Conservation (phyloP, 1,140 invertebrate genomes). For the Pomacea maculata region DNA sequence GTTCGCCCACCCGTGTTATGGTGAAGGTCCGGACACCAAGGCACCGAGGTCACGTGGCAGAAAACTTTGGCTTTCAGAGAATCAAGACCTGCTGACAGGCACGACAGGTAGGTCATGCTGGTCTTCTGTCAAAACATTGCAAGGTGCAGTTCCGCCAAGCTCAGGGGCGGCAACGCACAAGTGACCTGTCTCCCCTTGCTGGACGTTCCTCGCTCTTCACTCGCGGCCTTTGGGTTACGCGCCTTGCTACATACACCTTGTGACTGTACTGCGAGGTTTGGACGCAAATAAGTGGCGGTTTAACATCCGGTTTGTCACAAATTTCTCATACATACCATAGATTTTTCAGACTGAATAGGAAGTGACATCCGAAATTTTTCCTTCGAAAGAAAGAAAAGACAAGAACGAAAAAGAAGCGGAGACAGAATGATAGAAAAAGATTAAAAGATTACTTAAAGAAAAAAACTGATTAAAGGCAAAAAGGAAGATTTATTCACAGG, state of each 20-base stretch:
- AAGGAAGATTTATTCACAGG: not conserved
- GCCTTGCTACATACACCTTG: not conserved
- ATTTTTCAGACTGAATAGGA: not conserved
- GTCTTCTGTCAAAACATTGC: too few relatives aligned
- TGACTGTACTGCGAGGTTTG: not conserved
- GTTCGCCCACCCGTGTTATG: too few relatives aligned
- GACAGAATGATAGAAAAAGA: not conserved
- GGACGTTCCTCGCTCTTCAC: not conserved
- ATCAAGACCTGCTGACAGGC: too few relatives aligned
- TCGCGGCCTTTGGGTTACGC: not conserved
- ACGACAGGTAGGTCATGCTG: too few relatives aligned
- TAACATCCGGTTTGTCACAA: not conserved
- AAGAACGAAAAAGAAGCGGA: not conserved
- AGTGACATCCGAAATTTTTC: not conserved
- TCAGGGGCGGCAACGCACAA: too few relatives aligned
- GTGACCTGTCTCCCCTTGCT: too few relatives aligned
- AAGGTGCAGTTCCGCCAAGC: too few relatives aligned
- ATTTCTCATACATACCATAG: not conserved
- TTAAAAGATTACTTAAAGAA: not conserved
- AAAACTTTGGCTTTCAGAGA: too few relatives aligned
- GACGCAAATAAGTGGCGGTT: not conserved
- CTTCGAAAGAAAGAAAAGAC: not conserved
- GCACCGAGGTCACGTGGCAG: too few relatives aligned
- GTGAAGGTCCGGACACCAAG: too few relatives aligned
- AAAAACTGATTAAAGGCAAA: not conserved